Percentiles rank a stretch among this genome's conserved stretches.
phyloP scores from a whole-genome alignment of 2,797 vertebrate genomes.

The Tokudaia muenninki region DNA sequence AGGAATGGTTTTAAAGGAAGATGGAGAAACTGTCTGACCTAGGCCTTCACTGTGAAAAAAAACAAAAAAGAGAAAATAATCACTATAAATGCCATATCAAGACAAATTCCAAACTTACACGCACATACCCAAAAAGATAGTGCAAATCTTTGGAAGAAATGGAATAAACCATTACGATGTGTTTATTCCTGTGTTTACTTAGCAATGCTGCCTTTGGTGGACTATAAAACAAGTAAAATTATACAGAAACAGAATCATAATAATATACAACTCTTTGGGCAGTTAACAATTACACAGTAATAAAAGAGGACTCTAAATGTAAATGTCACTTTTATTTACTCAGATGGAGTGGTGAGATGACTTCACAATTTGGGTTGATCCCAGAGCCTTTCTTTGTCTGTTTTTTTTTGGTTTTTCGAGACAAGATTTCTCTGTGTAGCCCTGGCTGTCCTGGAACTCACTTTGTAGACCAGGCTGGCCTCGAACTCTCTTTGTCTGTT shows the following conservation, averaged over 20 bases:
- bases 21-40: not conserved
- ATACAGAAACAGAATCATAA: not conserved
- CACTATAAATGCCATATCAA: not conserved
- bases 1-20: not conserved
- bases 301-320: constrained; percentile 2
- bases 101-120: not conserved
- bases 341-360: no score
- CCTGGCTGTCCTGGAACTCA: no score
- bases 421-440: no score
- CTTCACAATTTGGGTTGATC: no score
- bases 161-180: not conserved
- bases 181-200: not conserved
- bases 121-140: not conserved
- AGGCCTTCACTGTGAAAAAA: not conserved
- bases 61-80: not conserved
- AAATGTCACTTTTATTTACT: no score
- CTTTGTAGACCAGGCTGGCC: no score
- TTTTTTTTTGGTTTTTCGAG: no score
- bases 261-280: not conserved
- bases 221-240: constrained; percentile 4
- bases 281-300: not conserved
- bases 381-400: no score
- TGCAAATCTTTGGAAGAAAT: not conserved
- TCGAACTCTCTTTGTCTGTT: no score
- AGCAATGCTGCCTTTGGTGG: constrained; percentile 5